Percentiles rank a stretch among this genome's conserved stretches.
Conservation (phyloP, 2,113 vertebrate genomes). For the Symphodus melops region DNA sequence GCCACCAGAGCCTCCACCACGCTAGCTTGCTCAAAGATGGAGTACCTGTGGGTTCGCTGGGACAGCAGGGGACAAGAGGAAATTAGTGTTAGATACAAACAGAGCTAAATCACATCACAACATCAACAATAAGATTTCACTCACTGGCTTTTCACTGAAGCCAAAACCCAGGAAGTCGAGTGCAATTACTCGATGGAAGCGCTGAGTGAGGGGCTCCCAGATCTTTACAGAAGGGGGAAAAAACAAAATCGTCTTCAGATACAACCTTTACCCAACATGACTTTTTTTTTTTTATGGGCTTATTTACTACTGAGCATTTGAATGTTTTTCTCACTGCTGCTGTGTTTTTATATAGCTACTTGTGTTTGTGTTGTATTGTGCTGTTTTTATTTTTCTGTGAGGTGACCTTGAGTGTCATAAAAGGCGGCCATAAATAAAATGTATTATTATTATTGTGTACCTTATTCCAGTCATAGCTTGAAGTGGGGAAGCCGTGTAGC, state of each 20-base stretch:
- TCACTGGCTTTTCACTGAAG: conserved; percentile 97
- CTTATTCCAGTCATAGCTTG: conserved; percentile 97
- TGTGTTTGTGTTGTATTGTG: too few species aligned
- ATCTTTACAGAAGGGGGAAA: conserved; percentile 78
- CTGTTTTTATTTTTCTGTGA: too few species aligned
- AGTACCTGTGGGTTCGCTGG: conserved; percentile 92
- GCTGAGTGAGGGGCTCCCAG: conserved; percentile 92
- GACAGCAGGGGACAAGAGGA: background rate
- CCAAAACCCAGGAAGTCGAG: conserved; percentile 96
- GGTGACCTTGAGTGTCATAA: too few species aligned
- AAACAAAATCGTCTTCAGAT: background rate
- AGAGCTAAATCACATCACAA: background rate
- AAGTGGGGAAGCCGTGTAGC: conserved; percentile 95
- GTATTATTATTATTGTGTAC: too few species aligned
- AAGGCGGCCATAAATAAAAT: too few species aligned
- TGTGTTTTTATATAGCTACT: too few species aligned
- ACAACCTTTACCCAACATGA: background rate
- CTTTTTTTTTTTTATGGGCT: background rate
- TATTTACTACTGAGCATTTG: conserved; percentile 2
- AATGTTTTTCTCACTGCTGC: too few species aligned
- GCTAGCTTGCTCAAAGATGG: conserved; percentile 95
- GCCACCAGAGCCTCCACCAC: conserved; percentile 89
- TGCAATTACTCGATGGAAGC: conserved; percentile 92
- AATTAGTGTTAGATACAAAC: background rate
- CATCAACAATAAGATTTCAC: conserved; percentile 29